Evolutionary conservation across 2,888 invertebrate genomes (phyloP).

Genomic region (Steinernema carpocapsae): DNA sequence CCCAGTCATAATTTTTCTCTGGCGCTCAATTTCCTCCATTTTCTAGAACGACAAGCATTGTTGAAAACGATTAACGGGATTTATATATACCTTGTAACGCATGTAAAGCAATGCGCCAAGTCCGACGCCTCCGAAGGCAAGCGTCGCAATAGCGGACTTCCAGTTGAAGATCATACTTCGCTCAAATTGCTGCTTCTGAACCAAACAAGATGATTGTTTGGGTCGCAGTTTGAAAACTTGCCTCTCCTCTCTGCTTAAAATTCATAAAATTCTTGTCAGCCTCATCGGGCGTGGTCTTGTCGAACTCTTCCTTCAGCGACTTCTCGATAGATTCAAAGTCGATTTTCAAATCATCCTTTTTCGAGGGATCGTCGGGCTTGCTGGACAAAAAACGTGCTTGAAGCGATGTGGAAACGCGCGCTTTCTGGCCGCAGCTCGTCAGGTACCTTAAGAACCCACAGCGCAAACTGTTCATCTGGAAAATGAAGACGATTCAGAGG

Average conservation of each 20-base stretch:
- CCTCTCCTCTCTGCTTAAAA: slow-evolving; percentile 54
- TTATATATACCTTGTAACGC: slow-evolving; percentile 50
- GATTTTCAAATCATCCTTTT: slow-evolving; percentile 45
- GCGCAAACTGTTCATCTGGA: no score
- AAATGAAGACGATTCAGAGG: no score
- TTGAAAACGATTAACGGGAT: background rate
- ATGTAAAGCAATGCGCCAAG: slow-evolving; percentile 58
- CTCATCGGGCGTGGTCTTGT: slow-evolving; percentile 35
- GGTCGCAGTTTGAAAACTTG: slow-evolving; percentile 33
- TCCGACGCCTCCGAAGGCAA: slow-evolving; percentile 53
- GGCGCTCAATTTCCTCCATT: slow-evolving; percentile 74
- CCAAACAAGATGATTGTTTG: background rate
- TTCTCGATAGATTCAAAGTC: slow-evolving; percentile 47
- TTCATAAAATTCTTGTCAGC: slow-evolving; percentile 63
- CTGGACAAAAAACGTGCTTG: no score
- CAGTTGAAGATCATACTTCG: slow-evolving; percentile 58
- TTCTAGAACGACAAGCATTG: slow-evolving; percentile 53
- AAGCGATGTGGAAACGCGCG: no score
- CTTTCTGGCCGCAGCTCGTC: no score
- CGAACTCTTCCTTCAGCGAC: slow-evolving; percentile 45
- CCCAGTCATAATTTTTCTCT: slow-evolving; percentile 82
- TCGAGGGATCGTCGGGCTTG: background rate
- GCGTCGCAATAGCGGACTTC: slow-evolving; percentile 52
- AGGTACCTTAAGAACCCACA: no score
- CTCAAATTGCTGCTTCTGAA: slow-evolving; percentile 49